Percentiles rank a stretch among this genome's conserved stretches.
Conservation (phyloP, 2,888 invertebrate genomes). For the Heterodera filipjevi region DNA sequence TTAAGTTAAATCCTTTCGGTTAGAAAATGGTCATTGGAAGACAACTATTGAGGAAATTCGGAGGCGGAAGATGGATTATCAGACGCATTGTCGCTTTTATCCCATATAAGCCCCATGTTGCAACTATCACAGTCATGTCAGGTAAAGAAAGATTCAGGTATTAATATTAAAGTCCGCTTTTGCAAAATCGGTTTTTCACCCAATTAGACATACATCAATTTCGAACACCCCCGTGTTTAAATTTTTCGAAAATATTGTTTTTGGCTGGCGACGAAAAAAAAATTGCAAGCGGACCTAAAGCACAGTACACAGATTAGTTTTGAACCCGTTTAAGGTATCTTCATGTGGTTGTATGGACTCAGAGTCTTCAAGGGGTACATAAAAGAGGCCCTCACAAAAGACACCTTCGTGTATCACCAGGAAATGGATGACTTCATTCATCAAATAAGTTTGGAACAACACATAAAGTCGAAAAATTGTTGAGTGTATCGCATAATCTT, state of each 20-base stretch:
- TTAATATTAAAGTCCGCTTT: too few species aligned
- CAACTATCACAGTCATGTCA: not conserved
- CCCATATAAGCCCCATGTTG: not conserved
- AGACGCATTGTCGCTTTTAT: not conserved
- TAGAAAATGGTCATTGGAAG: not conserved
- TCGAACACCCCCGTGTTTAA: too few species aligned
- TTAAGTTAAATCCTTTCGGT: not conserved
- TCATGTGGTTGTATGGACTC: not conserved
- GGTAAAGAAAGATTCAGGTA: too few species aligned
- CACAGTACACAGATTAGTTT: too few species aligned
- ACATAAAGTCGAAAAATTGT: not conserved
- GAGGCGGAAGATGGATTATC: not conserved
- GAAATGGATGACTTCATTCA: constrained; percentile 7
- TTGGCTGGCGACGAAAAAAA: too few species aligned
- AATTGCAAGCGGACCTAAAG: too few species aligned
- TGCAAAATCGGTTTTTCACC: too few species aligned
- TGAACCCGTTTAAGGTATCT: not conserved
- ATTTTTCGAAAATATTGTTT: too few species aligned
- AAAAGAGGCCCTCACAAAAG: not conserved
- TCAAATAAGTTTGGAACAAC: not conserved
- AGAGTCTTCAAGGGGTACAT: not conserved
- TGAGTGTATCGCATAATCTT: too few species aligned
- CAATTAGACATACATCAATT: too few species aligned
- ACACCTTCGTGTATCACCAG: constrained; percentile 7
- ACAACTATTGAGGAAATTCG: not conserved